Evolutionary conservation across 2,113 vertebrate genomes (phyloP).

Genomic region (Petrocephalus zakoni): DNA sequence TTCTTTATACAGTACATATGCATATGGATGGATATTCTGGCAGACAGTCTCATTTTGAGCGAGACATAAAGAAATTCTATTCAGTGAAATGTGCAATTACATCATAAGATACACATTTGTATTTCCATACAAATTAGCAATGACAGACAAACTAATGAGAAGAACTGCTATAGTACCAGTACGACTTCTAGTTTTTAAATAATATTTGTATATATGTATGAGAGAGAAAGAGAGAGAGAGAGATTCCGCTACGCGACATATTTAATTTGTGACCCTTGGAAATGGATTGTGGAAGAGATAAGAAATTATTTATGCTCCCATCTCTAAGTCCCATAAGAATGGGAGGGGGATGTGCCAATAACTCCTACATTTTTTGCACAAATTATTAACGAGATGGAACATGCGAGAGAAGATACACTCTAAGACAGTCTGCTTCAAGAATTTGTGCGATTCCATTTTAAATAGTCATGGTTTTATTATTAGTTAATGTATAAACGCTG

Average conservation of each 20-base stretch:
- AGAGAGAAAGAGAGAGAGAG: neutral
- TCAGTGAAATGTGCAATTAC: neutral
- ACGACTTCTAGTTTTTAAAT: neutral
- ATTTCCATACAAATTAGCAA: neutral
- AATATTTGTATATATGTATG: neutral
- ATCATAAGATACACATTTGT: neutral
- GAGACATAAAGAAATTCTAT: neutral
- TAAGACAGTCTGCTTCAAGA: neutral
- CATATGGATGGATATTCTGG: neutral
- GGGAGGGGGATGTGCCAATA: conserved; percentile 78
- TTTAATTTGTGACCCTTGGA: conserved; percentile 55
- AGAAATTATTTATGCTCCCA: conserved; percentile 94
- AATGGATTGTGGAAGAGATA: conserved; percentile 84
- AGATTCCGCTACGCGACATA: neutral
- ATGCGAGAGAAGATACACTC: neutral
- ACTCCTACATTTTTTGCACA: conserved; percentile 64
- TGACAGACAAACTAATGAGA: neutral
- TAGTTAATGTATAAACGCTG: neutral
- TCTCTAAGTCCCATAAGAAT: conserved; percentile 76
- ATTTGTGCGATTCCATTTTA: neutral
- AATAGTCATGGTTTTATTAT: neutral
- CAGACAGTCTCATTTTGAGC: neutral
- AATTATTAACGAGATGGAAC: neutral
- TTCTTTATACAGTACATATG: neutral
- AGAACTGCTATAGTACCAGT: neutral